phyloP scores from a whole-genome alignment of 2,797 vertebrate genomes.

The Avahi laniger region DNA sequence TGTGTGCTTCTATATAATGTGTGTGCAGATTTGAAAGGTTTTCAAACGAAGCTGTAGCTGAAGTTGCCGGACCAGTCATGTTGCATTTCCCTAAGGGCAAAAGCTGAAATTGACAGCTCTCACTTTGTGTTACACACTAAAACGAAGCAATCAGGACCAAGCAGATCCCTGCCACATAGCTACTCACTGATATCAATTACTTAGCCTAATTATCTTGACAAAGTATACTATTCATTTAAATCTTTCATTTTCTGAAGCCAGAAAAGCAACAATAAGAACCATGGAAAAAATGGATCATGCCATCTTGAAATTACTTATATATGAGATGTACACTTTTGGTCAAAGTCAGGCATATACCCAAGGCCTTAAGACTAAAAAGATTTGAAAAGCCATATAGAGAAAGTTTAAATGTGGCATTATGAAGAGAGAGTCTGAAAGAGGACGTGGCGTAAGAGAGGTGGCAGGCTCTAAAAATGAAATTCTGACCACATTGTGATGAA shows the following conservation, averaged over 20 bases:
- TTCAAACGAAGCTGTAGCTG: not conserved
- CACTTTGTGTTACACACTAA: constrained; percentile 40
- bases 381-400: constrained; percentile 9
- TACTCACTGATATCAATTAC: constrained; percentile 51
- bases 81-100: constrained; percentile 57
- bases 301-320: constrained; percentile 18
- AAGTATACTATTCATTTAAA: constrained; percentile 32
- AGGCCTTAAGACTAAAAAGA: not conserved
- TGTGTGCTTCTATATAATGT: not conserved
- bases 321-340: not conserved
- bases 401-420: not conserved
- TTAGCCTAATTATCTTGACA: constrained; percentile 61
- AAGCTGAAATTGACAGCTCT: constrained; percentile 57
- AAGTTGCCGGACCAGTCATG: constrained; percentile 36
- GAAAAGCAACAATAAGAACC: not conserved
- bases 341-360: not conserved
- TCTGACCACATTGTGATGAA: not conserved
- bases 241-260: constrained; percentile 30
- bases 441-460: not conserved
- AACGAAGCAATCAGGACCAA: constrained; percentile 60
- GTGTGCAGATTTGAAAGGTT: not conserved
- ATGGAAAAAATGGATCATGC: not conserved
- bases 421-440: not conserved
- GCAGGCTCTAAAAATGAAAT: not conserved
- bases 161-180: constrained; percentile 26